Base-by-base conservation (phyloP, 2,888 invertebrate genomes). In the Mesodorylaimus sp. region DNA sequence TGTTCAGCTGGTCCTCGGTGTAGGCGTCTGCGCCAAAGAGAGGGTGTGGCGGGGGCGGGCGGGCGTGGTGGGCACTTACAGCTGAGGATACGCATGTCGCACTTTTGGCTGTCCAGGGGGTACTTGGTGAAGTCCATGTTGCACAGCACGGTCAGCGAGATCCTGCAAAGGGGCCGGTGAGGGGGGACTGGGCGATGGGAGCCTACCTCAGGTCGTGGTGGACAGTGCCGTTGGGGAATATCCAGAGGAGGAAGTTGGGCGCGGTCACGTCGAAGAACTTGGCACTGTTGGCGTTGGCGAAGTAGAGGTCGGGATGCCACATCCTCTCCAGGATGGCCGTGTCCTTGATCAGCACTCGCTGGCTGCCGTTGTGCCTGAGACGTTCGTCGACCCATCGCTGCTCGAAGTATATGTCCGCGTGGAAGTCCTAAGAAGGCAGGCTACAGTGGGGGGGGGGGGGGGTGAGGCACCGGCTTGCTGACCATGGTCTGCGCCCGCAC, bases 231-330 rank as follows among this genome's bases (percentile, higher is more conserved):
- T 64, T 63, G 16, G 59, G 57, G 50, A 61, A 64, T 7, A 64
- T 59, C 64, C 64, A 65, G 2, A 65, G 59, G 3, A 65, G 46
- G 44, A 65, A 65, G 45, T 64, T 64, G 1, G 64, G 64, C 46
- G 55, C 53, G 3, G 64, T 64, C 7, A 64, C 63, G n/a, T 61
- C 56, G 51, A 65, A 64, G 48, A 61, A 63, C 25, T 52, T 54
- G 39, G 64, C 58, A 2, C 58, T 60, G 24, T 61, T 52, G 3
- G 64, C 64, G 47, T 64, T 64, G 2, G 64, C 64, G 50, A 64
- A 64, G 53, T 65, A 64, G 2, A 63, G 48, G 50, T 63, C 63
- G 19, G 19, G 42, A 41, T 41, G 19, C 42, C 19, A 23, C 42
- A 41, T 41, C 7, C 7, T 41, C 7, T 7, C 23, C 19, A 21